These are phyloP conservation scores for Sclerurus mexicanus DNA, from an alignment of 2,113 vertebrate genomes.

Conservation along the genomic window DNA sequence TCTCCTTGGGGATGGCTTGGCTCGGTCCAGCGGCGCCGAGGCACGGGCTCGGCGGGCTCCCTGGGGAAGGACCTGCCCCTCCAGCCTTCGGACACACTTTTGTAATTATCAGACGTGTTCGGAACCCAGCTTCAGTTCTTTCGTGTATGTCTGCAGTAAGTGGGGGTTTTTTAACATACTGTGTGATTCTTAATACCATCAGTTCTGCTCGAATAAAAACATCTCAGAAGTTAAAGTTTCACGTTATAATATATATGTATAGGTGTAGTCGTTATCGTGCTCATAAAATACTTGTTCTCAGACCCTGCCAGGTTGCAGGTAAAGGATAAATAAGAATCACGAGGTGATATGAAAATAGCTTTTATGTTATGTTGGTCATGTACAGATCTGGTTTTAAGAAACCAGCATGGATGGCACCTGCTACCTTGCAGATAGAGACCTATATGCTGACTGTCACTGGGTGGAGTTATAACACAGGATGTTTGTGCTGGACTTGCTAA, in stretches of 20 bases:
- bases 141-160: rapidly evolving
- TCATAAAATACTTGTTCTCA: background rate
- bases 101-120: rapidly evolving
- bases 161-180: rapidly evolving
- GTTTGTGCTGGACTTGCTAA: background rate
- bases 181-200: rapidly evolving
- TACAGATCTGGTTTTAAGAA: background rate
- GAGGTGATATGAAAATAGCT: background rate
- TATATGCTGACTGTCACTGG: background rate
- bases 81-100: background rate
- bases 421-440: rapidly evolving
- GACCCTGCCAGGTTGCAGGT: background rate
- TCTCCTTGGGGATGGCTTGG: rapidly evolving
- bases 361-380: background rate
- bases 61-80: background rate
- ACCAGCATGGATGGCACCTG: rapidly evolving
- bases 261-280: background rate
- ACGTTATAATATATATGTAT: rapidly evolving
- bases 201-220: background rate
- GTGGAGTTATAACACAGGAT: background rate
- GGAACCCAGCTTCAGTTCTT: background rate
- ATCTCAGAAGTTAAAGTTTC: background rate
- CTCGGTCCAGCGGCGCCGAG: rapidly evolving
- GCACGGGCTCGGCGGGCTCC: rapidly evolving
- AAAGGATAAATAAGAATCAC: background rate